Percentiles rank a stretch among this genome's conserved stretches.
Evolutionary conservation across 2,888 invertebrate genomes (phyloP).

Genomic region (Lepidochrysops patricia): DNA sequence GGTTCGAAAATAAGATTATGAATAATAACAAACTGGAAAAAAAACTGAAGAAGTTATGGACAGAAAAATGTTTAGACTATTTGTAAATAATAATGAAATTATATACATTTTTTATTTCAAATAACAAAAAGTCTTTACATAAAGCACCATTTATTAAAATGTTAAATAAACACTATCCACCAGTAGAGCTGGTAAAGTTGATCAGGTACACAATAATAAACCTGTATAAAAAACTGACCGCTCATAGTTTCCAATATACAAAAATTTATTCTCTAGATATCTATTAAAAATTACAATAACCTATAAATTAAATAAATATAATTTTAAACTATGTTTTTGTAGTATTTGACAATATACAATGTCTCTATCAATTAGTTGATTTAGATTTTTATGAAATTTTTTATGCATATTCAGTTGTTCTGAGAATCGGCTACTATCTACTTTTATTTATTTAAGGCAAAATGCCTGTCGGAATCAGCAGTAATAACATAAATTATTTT

Average conservation of each 20-base stretch:
- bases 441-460: too few species aligned
- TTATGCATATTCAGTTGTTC: too few species aligned
- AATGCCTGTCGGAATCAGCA: too few species aligned
- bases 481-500: too few species aligned
- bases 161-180: conserved; percentile 21
- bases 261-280: conserved; percentile 5
- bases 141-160: conserved; percentile 45
- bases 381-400: too few species aligned
- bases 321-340: not conserved
- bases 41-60: conserved; percentile 56
- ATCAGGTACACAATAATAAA: conserved; percentile 42
- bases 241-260: conserved; percentile 10
- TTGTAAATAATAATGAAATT: conserved; percentile 44
- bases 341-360: not conserved
- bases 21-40: conserved; percentile 50
- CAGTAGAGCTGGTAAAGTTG: conserved; percentile 27
- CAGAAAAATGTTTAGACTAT: conserved; percentile 57
- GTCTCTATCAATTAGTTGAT: not conserved
- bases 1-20: conserved; percentile 36
- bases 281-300: conserved; percentile 13
- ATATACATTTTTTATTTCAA: conserved; percentile 27
- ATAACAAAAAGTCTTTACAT: conserved; percentile 33
- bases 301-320: conserved; percentile 1
- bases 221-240: conserved; percentile 14
- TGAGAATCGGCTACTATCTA: too few species aligned